phyloP scores from a whole-genome alignment of 2,113 vertebrate species.

The Camelus bactrianus region DNA sequence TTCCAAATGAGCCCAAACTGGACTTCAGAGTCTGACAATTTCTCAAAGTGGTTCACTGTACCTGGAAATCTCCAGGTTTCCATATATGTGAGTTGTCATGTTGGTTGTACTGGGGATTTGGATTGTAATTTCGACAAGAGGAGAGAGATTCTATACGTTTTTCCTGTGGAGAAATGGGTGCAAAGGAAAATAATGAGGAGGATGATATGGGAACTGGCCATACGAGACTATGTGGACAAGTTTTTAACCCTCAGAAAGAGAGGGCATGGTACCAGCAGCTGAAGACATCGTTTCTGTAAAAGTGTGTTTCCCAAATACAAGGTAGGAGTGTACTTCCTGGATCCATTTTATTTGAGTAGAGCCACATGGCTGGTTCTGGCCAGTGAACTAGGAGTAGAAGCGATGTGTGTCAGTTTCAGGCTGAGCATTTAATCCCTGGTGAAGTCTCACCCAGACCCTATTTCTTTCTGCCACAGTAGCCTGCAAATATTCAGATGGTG shows the following conservation, averaged over 20 bases:
- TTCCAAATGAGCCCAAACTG: not conserved
- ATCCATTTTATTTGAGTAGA: not conserved
- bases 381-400: not conserved
- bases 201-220: not conserved
- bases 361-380: not conserved
- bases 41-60: not conserved
- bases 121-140: not conserved
- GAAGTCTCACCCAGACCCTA: not conserved
- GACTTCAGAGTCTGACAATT: not conserved
- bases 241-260: not conserved
- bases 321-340: not conserved
- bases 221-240: not conserved
- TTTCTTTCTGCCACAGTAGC: not conserved
- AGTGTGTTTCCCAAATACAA: not conserved
- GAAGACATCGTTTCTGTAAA: not conserved
- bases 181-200: not conserved
- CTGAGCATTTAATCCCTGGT: not conserved
- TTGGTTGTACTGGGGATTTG: not conserved
- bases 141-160: not conserved
- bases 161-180: not conserved
- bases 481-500: not conserved
- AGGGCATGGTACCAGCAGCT: not conserved
- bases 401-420: not conserved
- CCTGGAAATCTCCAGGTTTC: not conserved
- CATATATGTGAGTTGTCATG: not conserved